A percentile compares a stretch with the other conserved stretches of the same genome.
Conservation (phyloP, 2,113 vertebrate species). For the Piaya cayana region DNA sequence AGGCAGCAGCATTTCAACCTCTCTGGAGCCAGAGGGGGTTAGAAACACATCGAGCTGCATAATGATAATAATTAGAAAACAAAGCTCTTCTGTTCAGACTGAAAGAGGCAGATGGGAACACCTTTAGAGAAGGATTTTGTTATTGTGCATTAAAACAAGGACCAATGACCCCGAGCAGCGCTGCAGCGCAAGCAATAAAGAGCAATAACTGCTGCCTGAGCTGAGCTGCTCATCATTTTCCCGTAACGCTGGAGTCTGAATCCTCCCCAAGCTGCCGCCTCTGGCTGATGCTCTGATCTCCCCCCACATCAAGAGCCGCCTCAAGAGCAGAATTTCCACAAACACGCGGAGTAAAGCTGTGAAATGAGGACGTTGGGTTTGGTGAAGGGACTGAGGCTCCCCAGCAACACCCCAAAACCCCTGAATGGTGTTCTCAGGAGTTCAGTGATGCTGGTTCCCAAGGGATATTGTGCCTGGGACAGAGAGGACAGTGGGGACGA, state of each 20-base stretch:
- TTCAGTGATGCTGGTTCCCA: fast-evolving
- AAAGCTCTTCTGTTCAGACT: not conserved
- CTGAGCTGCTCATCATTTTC: not conserved
- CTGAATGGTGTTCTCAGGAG: fast-evolving
- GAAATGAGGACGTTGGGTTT: not conserved
- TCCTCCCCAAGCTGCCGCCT: fast-evolving
- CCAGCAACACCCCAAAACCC: not conserved
- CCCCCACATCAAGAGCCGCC: not conserved
- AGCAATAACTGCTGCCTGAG: not conserved
- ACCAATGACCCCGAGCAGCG: not conserved
- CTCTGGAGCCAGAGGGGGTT: not conserved
- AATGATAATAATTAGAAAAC: not conserved
- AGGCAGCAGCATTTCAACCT: not conserved
- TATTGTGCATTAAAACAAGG: not conserved
- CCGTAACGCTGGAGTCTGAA: fast-evolving
- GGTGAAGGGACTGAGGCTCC: not conserved
- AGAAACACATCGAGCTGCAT: slow-evolving; percentile 1
- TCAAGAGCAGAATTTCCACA: not conserved
- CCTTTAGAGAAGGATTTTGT: not conserved
- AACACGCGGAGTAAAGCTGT: not conserved
- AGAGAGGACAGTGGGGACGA: not conserved
- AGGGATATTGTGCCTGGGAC: not conserved
- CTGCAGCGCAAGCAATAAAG: not conserved
- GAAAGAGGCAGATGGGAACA: not conserved
- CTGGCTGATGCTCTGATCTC: not conserved